Percentiles rank a stretch among this genome's conserved stretches.
Conservation (phyloP, 2,888 invertebrate species). For the Eupeodes luniger region DNA sequence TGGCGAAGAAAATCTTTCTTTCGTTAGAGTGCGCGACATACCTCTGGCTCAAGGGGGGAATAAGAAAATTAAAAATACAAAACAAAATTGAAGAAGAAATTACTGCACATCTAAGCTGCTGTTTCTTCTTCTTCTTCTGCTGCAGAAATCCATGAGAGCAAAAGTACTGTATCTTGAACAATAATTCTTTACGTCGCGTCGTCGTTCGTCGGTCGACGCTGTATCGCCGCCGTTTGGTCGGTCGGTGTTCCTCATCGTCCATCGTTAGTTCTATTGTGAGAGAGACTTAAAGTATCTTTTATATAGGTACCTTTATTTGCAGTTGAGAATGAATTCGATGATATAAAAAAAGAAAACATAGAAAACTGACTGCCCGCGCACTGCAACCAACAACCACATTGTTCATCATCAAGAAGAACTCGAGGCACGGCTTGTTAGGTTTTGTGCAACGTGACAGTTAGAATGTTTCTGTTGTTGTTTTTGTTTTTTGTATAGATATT, state of each 20-base stretch:
- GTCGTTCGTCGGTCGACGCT: not conserved
- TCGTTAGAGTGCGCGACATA: conserved; percentile 31
- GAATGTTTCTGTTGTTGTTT: conserved; percentile 56
- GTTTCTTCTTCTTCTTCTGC: not conserved
- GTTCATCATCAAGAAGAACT: conserved; percentile 54
- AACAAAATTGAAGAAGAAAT: not conserved
- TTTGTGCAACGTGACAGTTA: conserved; percentile 72
- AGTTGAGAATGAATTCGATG: conserved; percentile 10
- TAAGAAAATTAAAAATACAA: conserved; percentile 17
- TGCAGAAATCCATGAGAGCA: conserved; percentile 58
- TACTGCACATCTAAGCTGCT: conserved; percentile 1
- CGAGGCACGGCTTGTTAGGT: conserved; percentile 70
- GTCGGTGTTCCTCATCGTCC: not conserved
- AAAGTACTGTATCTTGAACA: conserved; percentile 59
- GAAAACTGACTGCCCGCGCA: conserved; percentile 37
- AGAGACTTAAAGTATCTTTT: conserved; percentile 24
- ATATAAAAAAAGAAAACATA: not conserved
- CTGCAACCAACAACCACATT: conserved; percentile 34
- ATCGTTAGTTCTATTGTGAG: conserved; percentile 53
- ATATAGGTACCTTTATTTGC: not conserved
- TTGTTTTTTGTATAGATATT: not conserved
- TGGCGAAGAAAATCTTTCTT: conserved; percentile 69
- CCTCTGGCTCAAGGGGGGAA: not conserved
- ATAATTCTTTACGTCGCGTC: conserved; percentile 28
- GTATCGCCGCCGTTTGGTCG: too few relatives aligned